Evolutionary conservation across 2,888 invertebrate genomes (phyloP).

Genomic region (Calliphora vomitoria): DNA sequence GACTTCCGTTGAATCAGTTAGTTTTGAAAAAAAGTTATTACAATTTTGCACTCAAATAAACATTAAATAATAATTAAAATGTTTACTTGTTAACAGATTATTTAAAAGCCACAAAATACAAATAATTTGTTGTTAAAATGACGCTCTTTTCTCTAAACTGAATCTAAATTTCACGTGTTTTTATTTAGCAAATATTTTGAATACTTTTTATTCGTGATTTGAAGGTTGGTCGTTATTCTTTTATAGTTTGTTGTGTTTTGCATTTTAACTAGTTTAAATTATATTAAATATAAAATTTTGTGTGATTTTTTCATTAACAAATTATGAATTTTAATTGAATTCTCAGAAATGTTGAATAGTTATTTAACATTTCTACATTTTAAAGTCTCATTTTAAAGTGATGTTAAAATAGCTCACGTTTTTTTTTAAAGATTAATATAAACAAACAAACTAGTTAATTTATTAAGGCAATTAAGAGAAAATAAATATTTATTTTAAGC

Average conservation of each 20-base stretch:
- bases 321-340: neutral
- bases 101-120: no score
- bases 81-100: no score
- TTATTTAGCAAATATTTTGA: neutral
- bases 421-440: no score
- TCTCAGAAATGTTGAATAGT: neutral
- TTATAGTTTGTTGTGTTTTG: neutral
- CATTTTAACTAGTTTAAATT: neutral
- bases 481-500: no score
- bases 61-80: neutral
- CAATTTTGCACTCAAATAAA: neutral
- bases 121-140: no score
- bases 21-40: neutral
- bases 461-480: no score
- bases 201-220: neutral
- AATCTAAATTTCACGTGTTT: no score
- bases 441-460: no score
- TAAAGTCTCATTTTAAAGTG: neutral
- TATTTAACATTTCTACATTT: neutral
- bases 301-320: neutral
- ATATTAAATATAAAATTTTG: no score
- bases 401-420: no score
- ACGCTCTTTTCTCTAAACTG: no score
- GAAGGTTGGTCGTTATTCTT: neutral
- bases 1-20: constrained; percentile 32